Evolutionary conservation across 2,113 vertebrate genomes (phyloP).

Genomic region (Scomber japonicus): DNA sequence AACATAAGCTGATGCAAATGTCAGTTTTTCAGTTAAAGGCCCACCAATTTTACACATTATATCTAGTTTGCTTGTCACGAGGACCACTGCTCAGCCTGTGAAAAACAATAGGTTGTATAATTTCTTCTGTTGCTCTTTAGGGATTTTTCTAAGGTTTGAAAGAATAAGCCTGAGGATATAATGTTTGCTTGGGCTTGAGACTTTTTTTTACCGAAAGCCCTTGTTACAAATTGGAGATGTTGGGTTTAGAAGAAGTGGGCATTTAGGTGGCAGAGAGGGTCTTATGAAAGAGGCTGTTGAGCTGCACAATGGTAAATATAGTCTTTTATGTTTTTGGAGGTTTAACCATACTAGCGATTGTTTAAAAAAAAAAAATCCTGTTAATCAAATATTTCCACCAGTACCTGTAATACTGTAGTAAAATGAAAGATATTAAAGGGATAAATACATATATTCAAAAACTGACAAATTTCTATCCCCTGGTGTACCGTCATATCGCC

Average conservation of each 20-base stretch:
- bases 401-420: neutral
- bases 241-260: neutral
- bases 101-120: too few relatives aligned
- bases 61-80: neutral
- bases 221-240: neutral
- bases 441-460: neutral
- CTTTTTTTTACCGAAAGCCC: neutral
- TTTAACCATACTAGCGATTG: neutral
- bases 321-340: neutral
- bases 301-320: neutral
- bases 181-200: neutral
- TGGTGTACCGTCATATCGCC: neutral
- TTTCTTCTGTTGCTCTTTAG: neutral
- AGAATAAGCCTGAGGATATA: neutral
- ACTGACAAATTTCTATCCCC: neutral
- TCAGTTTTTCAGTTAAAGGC: conserved; percentile 16
- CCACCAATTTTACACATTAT: neutral
- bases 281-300: neutral
- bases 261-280: neutral
- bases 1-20: neutral
- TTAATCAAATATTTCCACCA: neutral
- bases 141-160: neutral
- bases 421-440: neutral
- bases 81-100: neutral
- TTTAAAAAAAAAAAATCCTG: neutral